phyloP scores from a whole-genome alignment of 35 echinoderm and acorn worm species.

The Diadema setosum region DNA sequence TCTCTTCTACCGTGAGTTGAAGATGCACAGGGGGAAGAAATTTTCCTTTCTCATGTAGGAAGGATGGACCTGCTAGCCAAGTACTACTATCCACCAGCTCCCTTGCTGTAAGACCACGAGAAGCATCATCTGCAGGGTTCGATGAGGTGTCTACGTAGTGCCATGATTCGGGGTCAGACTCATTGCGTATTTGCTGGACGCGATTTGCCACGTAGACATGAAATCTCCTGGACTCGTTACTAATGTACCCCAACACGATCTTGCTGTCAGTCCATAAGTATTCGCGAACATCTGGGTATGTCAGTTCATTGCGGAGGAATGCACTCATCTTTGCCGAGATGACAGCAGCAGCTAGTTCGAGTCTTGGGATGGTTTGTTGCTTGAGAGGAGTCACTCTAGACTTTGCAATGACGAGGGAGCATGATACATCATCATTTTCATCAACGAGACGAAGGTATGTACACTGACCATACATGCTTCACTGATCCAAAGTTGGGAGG shows the following conservation, averaged over 20 bases:
- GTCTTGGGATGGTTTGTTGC: no score
- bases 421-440: not conserved
- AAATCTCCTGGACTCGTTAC: no score
- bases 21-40: not conserved
- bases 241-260: no score
- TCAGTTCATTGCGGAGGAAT: no score
- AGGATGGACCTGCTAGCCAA: constrained; percentile 39
- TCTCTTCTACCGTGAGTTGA: not conserved
- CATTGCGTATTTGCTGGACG: no score
- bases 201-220: no score
- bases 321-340: no score
- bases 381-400: no score
- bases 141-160: constrained; percentile 36
- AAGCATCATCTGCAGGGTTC: constrained; percentile 65
- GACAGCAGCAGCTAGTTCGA: no score
- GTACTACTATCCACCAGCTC: not conserved
- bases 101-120: constrained; percentile 24
- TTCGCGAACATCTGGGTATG: no score
- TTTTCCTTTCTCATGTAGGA: constrained; percentile 11
- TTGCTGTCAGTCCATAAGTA: no score
- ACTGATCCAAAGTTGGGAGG: constrained; percentile 5
- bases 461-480: not conserved
- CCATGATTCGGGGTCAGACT: constrained; percentile 37
- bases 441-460: not conserved
- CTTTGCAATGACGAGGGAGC: constrained; percentile 12